Conservation (phyloP, 2,113 vertebrate species). For the Glaucomys volans region DNA sequence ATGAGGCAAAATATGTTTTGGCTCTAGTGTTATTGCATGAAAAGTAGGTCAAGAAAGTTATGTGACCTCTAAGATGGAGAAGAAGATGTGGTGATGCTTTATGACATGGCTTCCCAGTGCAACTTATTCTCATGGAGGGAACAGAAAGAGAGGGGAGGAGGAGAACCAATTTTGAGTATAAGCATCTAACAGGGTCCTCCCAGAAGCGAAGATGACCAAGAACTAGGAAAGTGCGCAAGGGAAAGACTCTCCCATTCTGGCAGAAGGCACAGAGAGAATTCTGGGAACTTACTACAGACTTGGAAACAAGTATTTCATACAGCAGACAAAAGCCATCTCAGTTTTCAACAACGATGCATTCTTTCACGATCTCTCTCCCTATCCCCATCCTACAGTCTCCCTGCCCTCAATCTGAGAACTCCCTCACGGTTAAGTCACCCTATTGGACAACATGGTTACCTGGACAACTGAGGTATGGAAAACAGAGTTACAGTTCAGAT, state of each 20-base stretch:
- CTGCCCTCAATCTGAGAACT: background rate
- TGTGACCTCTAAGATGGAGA: conserved; percentile 52
- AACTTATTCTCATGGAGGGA: background rate
- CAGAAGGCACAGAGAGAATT: conserved; percentile 22
- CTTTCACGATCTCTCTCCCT: background rate
- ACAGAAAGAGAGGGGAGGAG: background rate
- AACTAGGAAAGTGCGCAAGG: background rate
- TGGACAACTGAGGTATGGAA: conserved; percentile 54
- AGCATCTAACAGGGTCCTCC: background rate
- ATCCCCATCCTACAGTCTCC: background rate
- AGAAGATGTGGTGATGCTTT: background rate
- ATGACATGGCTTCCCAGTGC: background rate
- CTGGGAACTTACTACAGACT: background rate
- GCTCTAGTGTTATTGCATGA: background rate
- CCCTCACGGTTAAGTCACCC: background rate
- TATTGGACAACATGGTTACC: background rate
- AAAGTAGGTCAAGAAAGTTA: conserved; percentile 57
- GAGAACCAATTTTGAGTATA: background rate
- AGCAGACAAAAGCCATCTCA: background rate
- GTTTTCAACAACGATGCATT: background rate
- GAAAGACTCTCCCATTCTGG: background rate
- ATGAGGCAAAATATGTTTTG: conserved; percentile 40
- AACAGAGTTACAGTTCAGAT: conserved; percentile 49
- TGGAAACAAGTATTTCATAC: background rate
- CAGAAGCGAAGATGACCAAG: background rate